Percentiles rank a stretch among this genome's conserved stretches.
Conservation (phyloP, 1,140 invertebrate species). For the Copidosoma floridanum region DNA sequence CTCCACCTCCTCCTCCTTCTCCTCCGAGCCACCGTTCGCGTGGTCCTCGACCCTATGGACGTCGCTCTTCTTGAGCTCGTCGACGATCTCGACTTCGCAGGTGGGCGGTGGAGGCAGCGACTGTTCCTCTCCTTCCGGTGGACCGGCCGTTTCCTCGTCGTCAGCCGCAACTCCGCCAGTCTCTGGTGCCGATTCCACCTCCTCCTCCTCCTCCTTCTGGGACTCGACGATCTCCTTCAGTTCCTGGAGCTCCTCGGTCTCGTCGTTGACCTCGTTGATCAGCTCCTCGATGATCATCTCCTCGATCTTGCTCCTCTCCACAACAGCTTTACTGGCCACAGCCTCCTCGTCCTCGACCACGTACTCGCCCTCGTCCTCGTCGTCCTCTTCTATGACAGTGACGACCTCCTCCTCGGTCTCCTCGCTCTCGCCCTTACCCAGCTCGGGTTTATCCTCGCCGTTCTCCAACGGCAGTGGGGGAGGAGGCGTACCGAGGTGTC, state of each 20-base stretch:
- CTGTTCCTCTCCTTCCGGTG: background rate
- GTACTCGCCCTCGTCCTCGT: background rate
- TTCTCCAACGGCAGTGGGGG: background rate
- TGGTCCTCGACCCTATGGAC: background rate
- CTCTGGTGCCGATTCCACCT: too few relatives aligned
- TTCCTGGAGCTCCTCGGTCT: constrained; percentile 19
- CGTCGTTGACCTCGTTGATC: constrained; percentile 19
- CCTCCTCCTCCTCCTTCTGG: background rate
- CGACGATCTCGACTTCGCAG: constrained; percentile 10
- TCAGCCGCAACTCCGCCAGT: too few relatives aligned
- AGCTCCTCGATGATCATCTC: constrained; percentile 22
- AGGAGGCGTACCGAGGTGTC: too few relatives aligned
- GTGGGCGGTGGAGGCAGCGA: background rate
- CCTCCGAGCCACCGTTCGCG: background rate
- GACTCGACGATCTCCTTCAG: constrained; percentile 14
- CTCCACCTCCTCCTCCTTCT: background rate
- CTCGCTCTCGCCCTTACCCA: constrained; percentile 5
- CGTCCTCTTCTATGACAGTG: background rate
- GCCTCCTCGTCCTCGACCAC: background rate
- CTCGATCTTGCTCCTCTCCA: constrained; percentile 8
- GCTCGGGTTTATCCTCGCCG: background rate
- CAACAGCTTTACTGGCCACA: background rate
- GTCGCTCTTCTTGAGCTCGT: constrained; percentile 6
- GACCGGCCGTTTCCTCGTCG: too few relatives aligned
- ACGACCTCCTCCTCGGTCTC: background rate